Percentiles rank a stretch among this genome's conserved stretches.
Evolutionary conservation across 2,113 vertebrate genomes (phyloP).

Genomic region (Platichthys stellatus): DNA sequence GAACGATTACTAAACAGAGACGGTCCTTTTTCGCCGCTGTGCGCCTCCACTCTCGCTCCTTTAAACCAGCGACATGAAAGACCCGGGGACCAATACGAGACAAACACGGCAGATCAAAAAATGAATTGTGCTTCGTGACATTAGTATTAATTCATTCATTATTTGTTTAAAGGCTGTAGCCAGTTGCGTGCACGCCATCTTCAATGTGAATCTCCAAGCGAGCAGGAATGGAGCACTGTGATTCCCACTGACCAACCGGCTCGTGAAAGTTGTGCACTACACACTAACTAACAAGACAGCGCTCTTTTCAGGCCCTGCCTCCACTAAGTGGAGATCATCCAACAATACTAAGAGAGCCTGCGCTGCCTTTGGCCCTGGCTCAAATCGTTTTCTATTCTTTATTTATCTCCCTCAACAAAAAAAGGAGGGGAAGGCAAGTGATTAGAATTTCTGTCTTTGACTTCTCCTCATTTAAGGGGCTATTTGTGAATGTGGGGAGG

Average conservation of each 20-base stretch:
- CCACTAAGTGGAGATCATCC: conserved; percentile 82
- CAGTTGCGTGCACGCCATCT: conserved; percentile 50
- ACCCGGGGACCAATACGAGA: conserved; percentile 68
- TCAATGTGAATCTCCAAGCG: conserved; percentile 73
- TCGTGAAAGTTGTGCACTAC: conserved; percentile 82
- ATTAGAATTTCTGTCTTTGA: conserved; percentile 82
- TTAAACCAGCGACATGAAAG: conserved; percentile 80
- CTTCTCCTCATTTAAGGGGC: conserved; percentile 78
- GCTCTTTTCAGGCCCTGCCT: conserved; percentile 79
- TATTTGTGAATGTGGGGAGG: conserved; percentile 80
- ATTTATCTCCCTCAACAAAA: conserved; percentile 76
- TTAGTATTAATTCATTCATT: conserved; percentile 66
- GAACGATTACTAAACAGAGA: conserved; percentile 91
- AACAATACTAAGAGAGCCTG: conserved; percentile 78
- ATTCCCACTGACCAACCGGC: conserved; percentile 81
- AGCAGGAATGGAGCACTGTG: conserved; percentile 70
- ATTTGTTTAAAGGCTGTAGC: conserved; percentile 60
- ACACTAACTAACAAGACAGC: conserved; percentile 82
- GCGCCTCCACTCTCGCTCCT: conserved; percentile 66
- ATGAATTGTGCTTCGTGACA: conserved; percentile 71
- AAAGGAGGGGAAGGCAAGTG: conserved; percentile 77
- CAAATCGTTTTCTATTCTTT: conserved; percentile 79
- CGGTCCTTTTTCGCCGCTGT: conserved; percentile 83
- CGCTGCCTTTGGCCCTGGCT: conserved; percentile 76
- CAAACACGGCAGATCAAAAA: conserved; percentile 67